Base-by-base conservation (phyloP, 2,797 vertebrate species). In the Knipowitschia caucasica region DNA sequence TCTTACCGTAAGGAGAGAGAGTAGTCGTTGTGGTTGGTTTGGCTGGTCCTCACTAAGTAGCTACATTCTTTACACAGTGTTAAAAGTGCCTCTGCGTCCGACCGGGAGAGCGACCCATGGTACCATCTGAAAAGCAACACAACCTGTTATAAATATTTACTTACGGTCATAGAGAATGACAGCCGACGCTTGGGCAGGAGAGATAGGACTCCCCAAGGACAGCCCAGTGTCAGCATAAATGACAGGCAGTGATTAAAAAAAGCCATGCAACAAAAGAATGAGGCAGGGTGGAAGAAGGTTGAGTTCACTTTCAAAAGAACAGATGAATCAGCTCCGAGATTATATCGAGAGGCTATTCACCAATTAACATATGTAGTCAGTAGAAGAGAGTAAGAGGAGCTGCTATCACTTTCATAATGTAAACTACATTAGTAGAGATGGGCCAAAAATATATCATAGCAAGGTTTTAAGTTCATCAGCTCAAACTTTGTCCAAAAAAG, bases 31-130 rank as follows among this genome's bases (percentile, higher is more conserved):
- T 89, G 91, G 73, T 90, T 94, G 80, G 85, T 93, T 85, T 95
- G 91, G 7, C 94, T 95, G 86, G 90, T 92, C 53, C 95, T 87
- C 76, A 98, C 92, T 42, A 98, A 86, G 87, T 96, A 98, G 84
- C 94, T 96, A 44, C 94, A 95, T 87, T 95, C 94, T 20, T 93
- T 94, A 85, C 94, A 95, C 74, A 96, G 88, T 0, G 91, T 92
- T 59, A 97, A 81, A 55, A 94, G 86, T 12, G 87, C 88, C 83
- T 98, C 95, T 0, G 95, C 94, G 12, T 95, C 94, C 0, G 86
- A 92, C 2, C 94, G 88, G 8, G 92, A 94, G 44, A 97, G 81
- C 0, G 92, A 77, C 4, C 95, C 95, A 0, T 98, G 95, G 79
- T 95, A 98, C 95, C 95, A 98, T 72, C 95, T 98, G 80, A 70